Evolutionary conservation across 2,113 vertebrate genomes (phyloP).

Genomic region (Tyrannus savana): DNA sequence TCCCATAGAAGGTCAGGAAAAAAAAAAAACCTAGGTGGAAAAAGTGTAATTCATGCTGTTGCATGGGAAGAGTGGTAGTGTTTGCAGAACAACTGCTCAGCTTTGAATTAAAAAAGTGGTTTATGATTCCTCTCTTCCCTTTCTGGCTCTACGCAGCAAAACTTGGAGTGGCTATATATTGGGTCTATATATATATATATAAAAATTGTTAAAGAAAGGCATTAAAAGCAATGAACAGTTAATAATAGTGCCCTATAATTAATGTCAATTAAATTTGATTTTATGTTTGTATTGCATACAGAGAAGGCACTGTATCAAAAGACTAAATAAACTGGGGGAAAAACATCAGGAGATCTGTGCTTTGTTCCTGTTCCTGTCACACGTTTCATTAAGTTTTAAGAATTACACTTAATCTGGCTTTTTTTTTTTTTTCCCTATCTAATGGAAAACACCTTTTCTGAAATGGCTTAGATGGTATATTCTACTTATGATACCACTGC

Average conservation of each 20-base stretch:
- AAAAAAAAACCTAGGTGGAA: constrained; percentile 17
- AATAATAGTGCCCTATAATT: background rate
- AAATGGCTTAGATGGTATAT: background rate
- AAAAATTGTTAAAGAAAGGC: background rate
- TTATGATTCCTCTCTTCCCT: constrained; percentile 25
- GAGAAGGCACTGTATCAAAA: background rate
- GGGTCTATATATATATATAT: background rate
- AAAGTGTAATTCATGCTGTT: constrained; percentile 45
- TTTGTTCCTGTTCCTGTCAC: background rate
- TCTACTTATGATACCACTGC: background rate
- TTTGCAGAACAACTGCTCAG: constrained; percentile 23
- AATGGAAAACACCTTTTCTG: background rate
- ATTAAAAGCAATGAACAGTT: background rate
- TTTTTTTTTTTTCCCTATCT: background rate
- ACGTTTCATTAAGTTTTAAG: background rate
- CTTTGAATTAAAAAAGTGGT: constrained; percentile 45
- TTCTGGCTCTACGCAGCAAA: constrained; percentile 27
- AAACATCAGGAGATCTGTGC: background rate
- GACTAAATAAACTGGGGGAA: background rate
- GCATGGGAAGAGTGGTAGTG: constrained; percentile 10
- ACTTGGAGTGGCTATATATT: background rate
- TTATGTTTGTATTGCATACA: background rate
- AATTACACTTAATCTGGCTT: background rate
- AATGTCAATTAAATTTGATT: background rate
- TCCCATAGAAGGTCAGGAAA: constrained; percentile 28